Evolutionary conservation across 2,888 invertebrate genomes (phyloP).

Genomic region (Hetaerina titia): DNA sequence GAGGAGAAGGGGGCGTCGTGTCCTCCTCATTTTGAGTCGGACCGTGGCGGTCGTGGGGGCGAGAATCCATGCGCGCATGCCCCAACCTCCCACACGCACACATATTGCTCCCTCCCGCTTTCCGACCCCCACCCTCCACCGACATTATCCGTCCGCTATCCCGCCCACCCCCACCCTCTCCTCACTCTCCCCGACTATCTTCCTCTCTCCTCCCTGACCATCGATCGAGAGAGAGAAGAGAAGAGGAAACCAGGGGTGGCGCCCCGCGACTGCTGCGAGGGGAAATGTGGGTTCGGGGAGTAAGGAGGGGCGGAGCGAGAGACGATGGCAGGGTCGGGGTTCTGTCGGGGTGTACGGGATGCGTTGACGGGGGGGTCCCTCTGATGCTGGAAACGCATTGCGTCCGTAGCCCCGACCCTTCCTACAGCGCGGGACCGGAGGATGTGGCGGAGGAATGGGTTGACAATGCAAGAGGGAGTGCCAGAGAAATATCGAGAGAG

Average conservation of each 20-base stretch:
- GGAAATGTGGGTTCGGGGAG: background rate
- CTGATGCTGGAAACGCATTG: constrained; percentile 6
- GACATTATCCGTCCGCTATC: background rate
- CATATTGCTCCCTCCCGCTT: background rate
- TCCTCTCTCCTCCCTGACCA: background rate
- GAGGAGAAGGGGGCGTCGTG: background rate
- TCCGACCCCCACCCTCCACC: background rate
- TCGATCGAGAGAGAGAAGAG: background rate
- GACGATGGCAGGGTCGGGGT: background rate
- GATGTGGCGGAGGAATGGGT: background rate
- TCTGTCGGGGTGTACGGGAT: background rate
- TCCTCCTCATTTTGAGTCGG: background rate
- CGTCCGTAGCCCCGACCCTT: background rate
- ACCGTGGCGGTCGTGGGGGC: background rate
- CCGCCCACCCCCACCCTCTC: background rate
- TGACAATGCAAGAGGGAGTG: background rate
- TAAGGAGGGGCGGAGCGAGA: background rate
- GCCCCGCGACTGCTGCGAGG: background rate
- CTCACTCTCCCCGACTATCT: background rate
- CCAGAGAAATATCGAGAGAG: background rate
- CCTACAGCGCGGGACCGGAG: background rate
- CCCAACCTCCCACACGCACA: background rate
- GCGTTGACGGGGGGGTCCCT: background rate
- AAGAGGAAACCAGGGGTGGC: background rate
- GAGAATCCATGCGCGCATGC: background rate